Base-by-base conservation (phyloP, 1,140 invertebrate species). In the Drosophila funebris region DNA sequence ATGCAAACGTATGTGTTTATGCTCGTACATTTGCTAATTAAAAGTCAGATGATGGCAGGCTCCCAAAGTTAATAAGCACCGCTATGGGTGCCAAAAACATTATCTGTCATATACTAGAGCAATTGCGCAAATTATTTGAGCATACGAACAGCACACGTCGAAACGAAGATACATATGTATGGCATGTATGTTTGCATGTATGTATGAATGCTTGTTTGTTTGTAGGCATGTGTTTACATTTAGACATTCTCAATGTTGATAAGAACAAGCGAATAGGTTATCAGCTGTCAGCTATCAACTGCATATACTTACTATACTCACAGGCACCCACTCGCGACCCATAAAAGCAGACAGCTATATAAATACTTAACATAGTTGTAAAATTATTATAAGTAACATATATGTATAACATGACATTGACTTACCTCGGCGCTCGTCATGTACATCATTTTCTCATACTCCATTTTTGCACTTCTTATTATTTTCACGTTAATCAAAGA, bases 391-490 rank as follows among this genome's bases (percentile, higher is more conserved):
- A n/a, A n/a, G n/a, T n/a, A n/a, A n/a, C n/a, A 20, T 39, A n/a
- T 18, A 13, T 29, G 8, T 20, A 27, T 39, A 27, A 3, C 8
- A 7, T 20, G 3, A 24, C 6, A 6, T 43, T 43, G 52, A 82
- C 82, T 87, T 75, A 85, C 82, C 82, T 85, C 83, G 44, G 62
- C 69, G 61, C 44, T 63, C 39, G 83, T 39, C 76, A 83, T 52
- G 64, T 73, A 88, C 69, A 88, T 24, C 84, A 88, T 88, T 77
- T 88, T 88, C 83, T 88, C 83, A 71, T 88, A 88, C 83, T 88
- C 83, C 83, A 88, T 88, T 88, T 87, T 67, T 52, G 22, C 58
- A 48, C 37, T 66, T 46, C 3, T 48, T 44, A 22, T 39, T 62
- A 68, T 44, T 74, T 67, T 61, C 29, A 36, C 62, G 68, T 52